Evolutionary conservation across 2,113 vertebrate species (phyloP).

Genomic region (Megaptera novaeangliae): DNA sequence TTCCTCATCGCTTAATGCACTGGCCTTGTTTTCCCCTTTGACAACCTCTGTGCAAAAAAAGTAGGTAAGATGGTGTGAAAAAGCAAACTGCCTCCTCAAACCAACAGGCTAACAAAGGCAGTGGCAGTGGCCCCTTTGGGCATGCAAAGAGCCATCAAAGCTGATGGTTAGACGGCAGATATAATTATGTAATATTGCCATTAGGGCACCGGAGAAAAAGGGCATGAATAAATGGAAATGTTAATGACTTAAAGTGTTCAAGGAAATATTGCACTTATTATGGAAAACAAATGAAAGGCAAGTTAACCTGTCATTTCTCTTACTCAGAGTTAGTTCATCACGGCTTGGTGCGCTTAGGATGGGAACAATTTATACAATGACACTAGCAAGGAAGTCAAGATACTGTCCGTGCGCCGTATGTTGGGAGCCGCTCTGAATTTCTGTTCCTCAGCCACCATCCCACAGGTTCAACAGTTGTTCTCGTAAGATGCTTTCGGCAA

Average conservation of each 20-base stretch:
- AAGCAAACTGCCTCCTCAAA: not conserved
- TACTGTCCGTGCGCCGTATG: not conserved
- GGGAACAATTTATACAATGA: not conserved
- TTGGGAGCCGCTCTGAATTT: not conserved
- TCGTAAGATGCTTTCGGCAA: not conserved
- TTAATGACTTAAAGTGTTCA: constrained; percentile 48
- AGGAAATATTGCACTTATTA: constrained; percentile 57
- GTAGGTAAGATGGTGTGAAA: not conserved
- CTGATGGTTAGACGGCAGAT: not conserved
- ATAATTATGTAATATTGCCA: constrained; percentile 16
- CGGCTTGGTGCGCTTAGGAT: not conserved
- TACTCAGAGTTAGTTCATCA: constrained; percentile 26
- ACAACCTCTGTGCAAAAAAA: not conserved
- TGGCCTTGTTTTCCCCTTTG: not conserved
- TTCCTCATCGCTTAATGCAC: not conserved
- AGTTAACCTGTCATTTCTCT: constrained; percentile 50
- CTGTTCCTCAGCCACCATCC: not conserved
- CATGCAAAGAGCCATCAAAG: not conserved
- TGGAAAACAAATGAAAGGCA: constrained; percentile 52
- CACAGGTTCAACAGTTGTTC: not conserved
- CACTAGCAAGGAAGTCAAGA: not conserved
- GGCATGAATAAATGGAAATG: constrained; percentile 46
- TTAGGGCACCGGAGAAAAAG: constrained; percentile 15
- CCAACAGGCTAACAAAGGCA: constrained; percentile 21
- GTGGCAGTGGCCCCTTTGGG: not conserved